phyloP scores from a whole-genome alignment of 2,113 vertebrate genomes.

The Hypomesus transpacificus region DNA sequence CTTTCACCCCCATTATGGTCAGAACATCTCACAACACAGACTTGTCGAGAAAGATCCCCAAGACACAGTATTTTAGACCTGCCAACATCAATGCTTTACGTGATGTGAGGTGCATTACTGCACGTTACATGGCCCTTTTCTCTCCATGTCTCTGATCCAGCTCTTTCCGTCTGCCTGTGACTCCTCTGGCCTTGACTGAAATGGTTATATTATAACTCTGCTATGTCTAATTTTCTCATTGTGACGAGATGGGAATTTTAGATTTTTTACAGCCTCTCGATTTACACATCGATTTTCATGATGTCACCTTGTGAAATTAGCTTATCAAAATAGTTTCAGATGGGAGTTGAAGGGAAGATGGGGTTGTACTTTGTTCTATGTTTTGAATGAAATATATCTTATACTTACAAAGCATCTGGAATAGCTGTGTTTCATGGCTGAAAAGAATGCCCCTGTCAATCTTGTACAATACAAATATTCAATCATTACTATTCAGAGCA shows the following conservation, averaged over 20 bases:
- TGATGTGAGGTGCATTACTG: neutral
- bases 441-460: neutral
- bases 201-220: neutral
- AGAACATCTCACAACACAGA: too few species aligned
- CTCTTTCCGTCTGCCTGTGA: neutral
- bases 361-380: neutral
- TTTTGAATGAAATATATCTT: constrained; percentile 21
- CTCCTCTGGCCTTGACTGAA: neutral
- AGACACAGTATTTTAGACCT: too few species aligned
- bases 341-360: neutral
- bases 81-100: too few species aligned
- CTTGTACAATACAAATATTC: neutral
- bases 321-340: neutral
- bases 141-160: neutral
- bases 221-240: constrained; percentile 12
- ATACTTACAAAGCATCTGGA: neutral
- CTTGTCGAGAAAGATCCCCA: too few species aligned
- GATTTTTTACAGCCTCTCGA: neutral
- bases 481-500: too few species aligned
- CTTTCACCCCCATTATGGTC: too few species aligned
- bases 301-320: constrained; percentile 18
- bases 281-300: constrained; percentile 29
- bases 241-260: neutral
- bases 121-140: neutral
- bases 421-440: neutral